Percentiles rank a stretch among this genome's conserved stretches.
These are phyloP conservation scores for Agelastica alni DNA, from an alignment of 2,888 invertebrate species.

Conservation along the genomic window DNA sequence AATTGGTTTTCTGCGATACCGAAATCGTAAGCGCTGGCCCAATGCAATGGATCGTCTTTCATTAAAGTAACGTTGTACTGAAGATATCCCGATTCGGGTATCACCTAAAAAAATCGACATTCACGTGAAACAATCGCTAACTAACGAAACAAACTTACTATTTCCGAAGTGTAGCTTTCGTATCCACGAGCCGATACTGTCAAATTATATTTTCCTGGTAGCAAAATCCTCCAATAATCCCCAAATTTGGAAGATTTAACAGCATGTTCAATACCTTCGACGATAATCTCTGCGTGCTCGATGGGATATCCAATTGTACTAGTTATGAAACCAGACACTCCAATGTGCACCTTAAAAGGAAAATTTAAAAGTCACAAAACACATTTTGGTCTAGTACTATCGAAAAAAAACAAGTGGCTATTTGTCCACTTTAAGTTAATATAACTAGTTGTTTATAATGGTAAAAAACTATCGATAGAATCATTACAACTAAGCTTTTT, in stretches of 20 bases:
- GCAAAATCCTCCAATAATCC: conserved; percentile 90
- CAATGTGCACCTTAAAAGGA: conserved; percentile 75
- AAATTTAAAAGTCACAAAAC: too few relatives aligned
- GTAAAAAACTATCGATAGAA: too few relatives aligned
- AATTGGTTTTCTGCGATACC: conserved; percentile 70
- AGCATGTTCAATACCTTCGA: conserved; percentile 75
- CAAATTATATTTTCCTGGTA: conserved; percentile 84
- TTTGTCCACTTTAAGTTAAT: too few relatives aligned
- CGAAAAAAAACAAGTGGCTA: too few relatives aligned
- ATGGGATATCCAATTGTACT: conserved; percentile 80
- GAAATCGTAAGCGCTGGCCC: conserved; percentile 83
- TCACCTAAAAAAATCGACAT: conserved; percentile 50
- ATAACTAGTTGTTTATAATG: too few relatives aligned
- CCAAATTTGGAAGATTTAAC: conserved; percentile 73
- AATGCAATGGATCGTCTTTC: conserved; percentile 79
- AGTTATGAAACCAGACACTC: conserved; percentile 81
- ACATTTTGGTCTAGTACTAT: too few relatives aligned
- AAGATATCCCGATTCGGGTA: conserved; percentile 63
- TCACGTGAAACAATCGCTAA: background rate
- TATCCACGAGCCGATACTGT: conserved; percentile 74
- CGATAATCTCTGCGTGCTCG: conserved; percentile 71
- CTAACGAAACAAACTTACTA: conserved; percentile 49
- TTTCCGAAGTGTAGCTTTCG: conserved; percentile 66
- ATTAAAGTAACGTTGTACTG: conserved; percentile 78
- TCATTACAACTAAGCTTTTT: too few relatives aligned